phyloP scores from a whole-genome alignment of 2,797 vertebrate genomes.

The Crocodylus rhombifer region DNA sequence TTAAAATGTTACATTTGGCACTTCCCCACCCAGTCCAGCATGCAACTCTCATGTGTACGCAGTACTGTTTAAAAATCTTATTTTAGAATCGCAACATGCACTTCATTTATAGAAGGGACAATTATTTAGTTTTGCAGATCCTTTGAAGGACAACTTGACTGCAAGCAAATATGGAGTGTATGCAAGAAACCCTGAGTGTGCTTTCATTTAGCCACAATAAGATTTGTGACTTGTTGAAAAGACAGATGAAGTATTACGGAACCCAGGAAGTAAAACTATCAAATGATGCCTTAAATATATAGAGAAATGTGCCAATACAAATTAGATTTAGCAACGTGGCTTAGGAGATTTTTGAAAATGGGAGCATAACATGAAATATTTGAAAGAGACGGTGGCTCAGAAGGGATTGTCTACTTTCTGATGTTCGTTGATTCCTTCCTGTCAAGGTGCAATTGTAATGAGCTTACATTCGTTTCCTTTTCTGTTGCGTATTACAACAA shows the following conservation, averaged over 20 bases:
- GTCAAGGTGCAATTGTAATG: neutral
- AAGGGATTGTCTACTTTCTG: neutral
- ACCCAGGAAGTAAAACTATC: neutral
- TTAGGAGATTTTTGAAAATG: neutral
- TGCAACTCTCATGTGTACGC: rapidly evolving
- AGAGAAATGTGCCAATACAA: neutral
- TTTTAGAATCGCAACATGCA: neutral
- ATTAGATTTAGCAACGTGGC: neutral
- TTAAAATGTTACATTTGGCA: conserved; percentile 47
- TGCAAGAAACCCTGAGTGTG: neutral
- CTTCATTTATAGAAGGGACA: neutral
- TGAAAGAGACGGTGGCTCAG: neutral
- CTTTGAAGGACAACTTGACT: neutral
- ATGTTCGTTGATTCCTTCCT: neutral
- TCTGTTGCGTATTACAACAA: neutral
- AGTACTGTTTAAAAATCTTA: neutral
- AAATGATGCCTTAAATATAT: neutral
- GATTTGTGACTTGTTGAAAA: neutral
- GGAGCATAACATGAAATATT: neutral
- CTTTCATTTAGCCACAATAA: neutral
- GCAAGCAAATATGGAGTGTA: neutral
- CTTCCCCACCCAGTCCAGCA: conserved; percentile 1
- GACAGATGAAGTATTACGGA: neutral
- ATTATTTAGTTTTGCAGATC: neutral
- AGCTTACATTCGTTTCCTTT: neutral